These are phyloP conservation scores for Timandra comae DNA, from an alignment of 2,888 invertebrate species.

Conservation along the genomic window DNA sequence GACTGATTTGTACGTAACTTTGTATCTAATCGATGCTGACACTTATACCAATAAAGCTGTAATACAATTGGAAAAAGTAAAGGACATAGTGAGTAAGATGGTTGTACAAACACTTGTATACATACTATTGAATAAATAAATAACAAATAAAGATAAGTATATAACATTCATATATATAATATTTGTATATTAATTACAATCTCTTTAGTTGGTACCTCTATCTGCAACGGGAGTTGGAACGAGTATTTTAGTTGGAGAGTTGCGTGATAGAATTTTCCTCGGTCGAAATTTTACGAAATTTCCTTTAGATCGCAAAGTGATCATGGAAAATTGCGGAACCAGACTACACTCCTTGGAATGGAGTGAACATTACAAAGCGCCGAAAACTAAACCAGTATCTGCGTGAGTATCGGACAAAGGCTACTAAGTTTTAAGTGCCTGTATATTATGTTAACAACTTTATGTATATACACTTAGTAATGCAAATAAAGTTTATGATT, in stretches of 20 bases:
- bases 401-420: conserved; percentile 42
- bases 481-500: too few species aligned
- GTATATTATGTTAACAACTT: not conserved
- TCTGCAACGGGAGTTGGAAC: conserved; percentile 80
- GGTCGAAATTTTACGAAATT: conserved; percentile 80
- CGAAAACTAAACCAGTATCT: conserved; percentile 47
- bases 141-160: too few species aligned
- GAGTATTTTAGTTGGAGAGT: conserved; percentile 79
- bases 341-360: conserved; percentile 71
- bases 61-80: conserved; percentile 60
- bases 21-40: conserved; percentile 59
- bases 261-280: conserved; percentile 75
- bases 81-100: conserved; percentile 55
- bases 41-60: conserved; percentile 61
- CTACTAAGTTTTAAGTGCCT: too few species aligned
- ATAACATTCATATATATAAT: too few species aligned
- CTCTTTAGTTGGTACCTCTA: conserved; percentile 53
- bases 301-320: conserved; percentile 52
- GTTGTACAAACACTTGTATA: too few species aligned
- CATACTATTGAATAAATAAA: too few species aligned
- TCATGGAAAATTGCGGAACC: conserved; percentile 75
- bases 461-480: too few species aligned
- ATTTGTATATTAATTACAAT: too few species aligned
- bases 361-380: conserved; percentile 63
- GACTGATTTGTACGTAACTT: conserved; percentile 40